phyloP scores from a whole-genome alignment of 2,888 invertebrate genomes.

The Cosmia pyralina region DNA sequence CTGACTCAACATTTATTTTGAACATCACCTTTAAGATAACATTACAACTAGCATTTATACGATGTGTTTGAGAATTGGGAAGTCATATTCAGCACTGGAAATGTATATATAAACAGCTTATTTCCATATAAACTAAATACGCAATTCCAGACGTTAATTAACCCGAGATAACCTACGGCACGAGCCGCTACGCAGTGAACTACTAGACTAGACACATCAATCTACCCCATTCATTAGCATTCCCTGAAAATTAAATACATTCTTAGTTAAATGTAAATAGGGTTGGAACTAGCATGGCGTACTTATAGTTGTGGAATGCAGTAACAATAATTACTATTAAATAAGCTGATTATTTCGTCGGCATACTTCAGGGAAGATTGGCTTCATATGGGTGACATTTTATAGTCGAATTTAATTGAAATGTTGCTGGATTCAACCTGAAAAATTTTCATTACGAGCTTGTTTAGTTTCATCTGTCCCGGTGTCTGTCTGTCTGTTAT shows the following conservation, averaged over 20 bases:
- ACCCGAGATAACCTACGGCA: conserved; percentile 52
- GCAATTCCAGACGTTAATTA: conserved; percentile 50
- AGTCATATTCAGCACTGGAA: background rate
- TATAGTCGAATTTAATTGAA: too few species aligned
- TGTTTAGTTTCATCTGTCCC: too few species aligned
- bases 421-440: too few species aligned
- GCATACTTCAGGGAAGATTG: background rate
- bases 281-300: conserved; percentile 1
- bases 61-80: background rate
- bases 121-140: conserved; percentile 16
- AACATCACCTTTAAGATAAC: background rate
- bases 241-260: background rate
- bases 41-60: background rate
- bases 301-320: conserved; percentile 21
- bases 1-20: background rate
- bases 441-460: too few species aligned
- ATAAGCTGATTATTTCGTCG: conserved; percentile 18
- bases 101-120: background rate
- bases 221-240: conserved; percentile 14
- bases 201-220: conserved; percentile 36
- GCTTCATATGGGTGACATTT: too few species aligned
- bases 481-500: too few species aligned
- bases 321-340: too few species aligned
- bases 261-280: accelerated
- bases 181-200: conserved; percentile 56